A percentile compares a stretch with the other conserved stretches of the same genome.
These are phyloP conservation scores for Crematogaster levior DNA, from an alignment of 2,888 invertebrate genomes.

Conservation along the genomic window DNA sequence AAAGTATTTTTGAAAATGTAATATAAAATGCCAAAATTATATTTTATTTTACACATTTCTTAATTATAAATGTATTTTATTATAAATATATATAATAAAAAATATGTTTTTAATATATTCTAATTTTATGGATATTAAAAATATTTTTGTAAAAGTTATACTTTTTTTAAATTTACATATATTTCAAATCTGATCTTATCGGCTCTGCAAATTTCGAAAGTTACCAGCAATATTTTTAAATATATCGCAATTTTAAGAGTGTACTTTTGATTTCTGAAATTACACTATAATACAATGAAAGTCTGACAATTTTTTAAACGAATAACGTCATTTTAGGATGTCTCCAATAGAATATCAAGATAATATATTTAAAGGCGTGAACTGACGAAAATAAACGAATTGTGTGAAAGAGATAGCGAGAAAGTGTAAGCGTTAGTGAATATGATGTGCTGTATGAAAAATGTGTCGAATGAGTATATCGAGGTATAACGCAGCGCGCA, in stretches of 20 bases:
- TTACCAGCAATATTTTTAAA: neutral
- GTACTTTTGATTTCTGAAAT: slow-evolving; percentile 9
- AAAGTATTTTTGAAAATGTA: neutral
- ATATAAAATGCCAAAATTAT: neutral
- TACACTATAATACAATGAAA: slow-evolving; percentile 2
- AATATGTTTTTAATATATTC: neutral
- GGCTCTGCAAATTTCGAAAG: slow-evolving; percentile 17
- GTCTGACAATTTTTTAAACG: slow-evolving; percentile 31
- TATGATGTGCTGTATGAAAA: slow-evolving; percentile 36
- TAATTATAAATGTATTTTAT: too few species aligned
- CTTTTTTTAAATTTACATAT: neutral
- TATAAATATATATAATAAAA: neutral
- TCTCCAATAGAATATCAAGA: too few species aligned
- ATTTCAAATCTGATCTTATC: neutral
- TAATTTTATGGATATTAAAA: slow-evolving; percentile 3
- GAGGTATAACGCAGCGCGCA: slow-evolving; percentile 23
- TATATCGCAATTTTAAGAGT: slow-evolving; percentile 15
- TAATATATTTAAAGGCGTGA: slow-evolving; percentile 20
- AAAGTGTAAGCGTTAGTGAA: slow-evolving; percentile 29
- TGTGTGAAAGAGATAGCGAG: slow-evolving; percentile 10
- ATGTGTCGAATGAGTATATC: slow-evolving; percentile 25
- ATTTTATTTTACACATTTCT: neutral
- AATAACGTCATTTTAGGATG: slow-evolving; percentile 12
- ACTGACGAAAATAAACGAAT: slow-evolving; percentile 10
- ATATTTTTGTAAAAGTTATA: neutral